phyloP scores from a whole-genome alignment of 92 coral and sea anemone species.

The Siderastrea radians region DNA sequence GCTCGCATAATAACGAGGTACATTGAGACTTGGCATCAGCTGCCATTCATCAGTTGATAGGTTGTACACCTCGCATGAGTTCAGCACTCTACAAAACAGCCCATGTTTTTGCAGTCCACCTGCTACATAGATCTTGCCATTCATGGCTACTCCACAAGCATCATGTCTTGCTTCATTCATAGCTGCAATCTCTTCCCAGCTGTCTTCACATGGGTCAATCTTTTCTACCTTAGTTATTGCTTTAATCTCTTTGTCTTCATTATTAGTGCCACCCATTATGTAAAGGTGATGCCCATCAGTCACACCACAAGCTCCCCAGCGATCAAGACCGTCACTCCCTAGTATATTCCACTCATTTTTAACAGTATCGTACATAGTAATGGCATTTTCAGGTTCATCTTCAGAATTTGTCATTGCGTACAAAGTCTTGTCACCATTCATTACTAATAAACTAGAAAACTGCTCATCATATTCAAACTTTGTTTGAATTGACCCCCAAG shows the following conservation, averaged over 20 bases:
- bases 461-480: neutral
- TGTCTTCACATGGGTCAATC: neutral
- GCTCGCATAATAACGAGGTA: neutral
- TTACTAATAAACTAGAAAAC: neutral
- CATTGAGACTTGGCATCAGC: neutral
- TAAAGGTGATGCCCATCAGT: neutral
- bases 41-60: conserved; percentile 12
- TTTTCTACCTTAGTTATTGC: neutral
- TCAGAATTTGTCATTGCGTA: neutral
- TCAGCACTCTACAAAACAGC: neutral
- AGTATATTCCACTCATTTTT: neutral
- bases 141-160: conserved; percentile 12
- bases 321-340: neutral
- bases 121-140: neutral
- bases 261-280: neutral
- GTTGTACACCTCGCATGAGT: neutral
- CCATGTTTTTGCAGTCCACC: no score
- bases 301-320: neutral
- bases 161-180: neutral
- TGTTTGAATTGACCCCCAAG: conserved; percentile 1
- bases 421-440: neutral
- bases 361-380: neutral
- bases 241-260: no score
- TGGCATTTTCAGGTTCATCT: neutral
- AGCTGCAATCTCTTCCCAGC: neutral